Conservation (phyloP, 1,140 invertebrate genomes). For the Propsilocerus akamusi region DNA sequence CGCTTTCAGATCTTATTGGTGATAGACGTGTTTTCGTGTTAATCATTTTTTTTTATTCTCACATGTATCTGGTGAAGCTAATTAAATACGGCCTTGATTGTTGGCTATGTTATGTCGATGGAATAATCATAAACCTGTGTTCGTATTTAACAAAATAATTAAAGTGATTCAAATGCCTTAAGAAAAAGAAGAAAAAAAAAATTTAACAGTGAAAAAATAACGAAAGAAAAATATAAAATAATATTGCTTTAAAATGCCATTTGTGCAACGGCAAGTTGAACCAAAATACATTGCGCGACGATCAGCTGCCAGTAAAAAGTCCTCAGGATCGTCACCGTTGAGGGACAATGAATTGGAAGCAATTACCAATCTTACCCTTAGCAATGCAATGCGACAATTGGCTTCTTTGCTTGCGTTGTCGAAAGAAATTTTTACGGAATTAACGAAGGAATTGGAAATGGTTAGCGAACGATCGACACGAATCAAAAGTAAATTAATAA, state of each 20-base stretch:
- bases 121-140: too few species aligned
- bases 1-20: too few species aligned
- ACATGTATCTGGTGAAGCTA: too few species aligned
- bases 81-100: too few species aligned
- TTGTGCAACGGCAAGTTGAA: conserved; percentile 47
- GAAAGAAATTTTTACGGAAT: conserved; percentile 55
- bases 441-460: conserved; percentile 43
- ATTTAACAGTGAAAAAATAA: too few species aligned
- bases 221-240: too few species aligned
- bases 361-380: conserved; percentile 55
- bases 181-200: too few species aligned
- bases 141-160: too few species aligned
- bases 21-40: too few species aligned
- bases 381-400: conserved; percentile 54
- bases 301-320: conserved; percentile 26
- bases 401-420: conserved; percentile 57
- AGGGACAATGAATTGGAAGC: conserved; percentile 50
- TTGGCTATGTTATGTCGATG: too few species aligned
- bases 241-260: conserved; percentile 37
- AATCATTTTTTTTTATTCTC: too few species aligned
- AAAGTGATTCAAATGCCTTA: too few species aligned
- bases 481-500: conserved; percentile 38
- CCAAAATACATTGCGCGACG: conserved; percentile 45
- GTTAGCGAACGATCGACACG: conserved; percentile 42
- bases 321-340: conserved; percentile 13